These are phyloP conservation scores for Drosophila sordidula DNA, from an alignment of 2,888 invertebrate genomes.

Conservation along the genomic window DNA sequence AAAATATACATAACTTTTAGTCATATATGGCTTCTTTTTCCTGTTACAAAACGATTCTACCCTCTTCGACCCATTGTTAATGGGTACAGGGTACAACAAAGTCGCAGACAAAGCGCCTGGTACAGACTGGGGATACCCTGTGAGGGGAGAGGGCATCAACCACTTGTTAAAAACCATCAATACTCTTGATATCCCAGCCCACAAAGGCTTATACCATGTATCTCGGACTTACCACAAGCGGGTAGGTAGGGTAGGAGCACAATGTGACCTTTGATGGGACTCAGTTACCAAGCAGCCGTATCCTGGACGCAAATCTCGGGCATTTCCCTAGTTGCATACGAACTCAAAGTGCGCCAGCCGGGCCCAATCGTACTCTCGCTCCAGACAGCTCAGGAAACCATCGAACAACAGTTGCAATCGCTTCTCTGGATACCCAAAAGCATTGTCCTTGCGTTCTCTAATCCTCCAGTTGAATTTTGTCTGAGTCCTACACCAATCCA, in stretches of 20 bases:
- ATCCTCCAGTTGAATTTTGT: background rate
- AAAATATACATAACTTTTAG: too few species aligned
- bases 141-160: slow-evolving; percentile 17
- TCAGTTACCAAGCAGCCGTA: slow-evolving; percentile 13
- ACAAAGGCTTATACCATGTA: slow-evolving; percentile 4
- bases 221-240: slow-evolving; percentile 32
- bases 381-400: slow-evolving; percentile 49
- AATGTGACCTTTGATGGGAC: slow-evolving; percentile 21
- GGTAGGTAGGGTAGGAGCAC: background rate
- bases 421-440: slow-evolving; percentile 2
- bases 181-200: slow-evolving; percentile 36
- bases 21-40: background rate
- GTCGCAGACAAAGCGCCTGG: slow-evolving; percentile 2
- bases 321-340: slow-evolving; percentile 39
- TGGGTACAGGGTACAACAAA: background rate
- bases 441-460: background rate
- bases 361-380: slow-evolving; percentile 52
- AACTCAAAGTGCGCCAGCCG: slow-evolving; percentile 58
- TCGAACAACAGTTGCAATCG: slow-evolving; percentile 38
- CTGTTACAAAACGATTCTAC: background rate
- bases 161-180: slow-evolving; percentile 5
- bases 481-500: slow-evolving; percentile 12
- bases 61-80: too few species aligned
- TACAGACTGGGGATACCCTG: background rate
- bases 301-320: background rate